Evolutionary conservation across 2,113 vertebrate genomes (phyloP).

Genomic region (Micromys minutus): DNA sequence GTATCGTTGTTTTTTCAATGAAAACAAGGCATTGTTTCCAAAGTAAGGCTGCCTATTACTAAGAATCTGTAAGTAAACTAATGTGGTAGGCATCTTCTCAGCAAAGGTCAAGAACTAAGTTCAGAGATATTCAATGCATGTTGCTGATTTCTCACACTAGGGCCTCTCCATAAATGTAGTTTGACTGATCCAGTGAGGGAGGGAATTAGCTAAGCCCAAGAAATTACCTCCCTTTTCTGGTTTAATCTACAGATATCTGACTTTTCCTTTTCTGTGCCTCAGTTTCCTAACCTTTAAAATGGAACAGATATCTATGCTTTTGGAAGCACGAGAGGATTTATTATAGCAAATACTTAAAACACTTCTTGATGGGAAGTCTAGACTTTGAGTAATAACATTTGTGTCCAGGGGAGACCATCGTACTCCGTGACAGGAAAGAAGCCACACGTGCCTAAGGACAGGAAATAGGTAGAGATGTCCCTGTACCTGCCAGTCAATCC

Average conservation of each 20-base stretch:
- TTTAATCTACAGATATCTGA: neutral
- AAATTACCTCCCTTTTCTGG: neutral
- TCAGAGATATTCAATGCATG: neutral
- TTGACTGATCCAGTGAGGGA: neutral
- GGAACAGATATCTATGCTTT: neutral
- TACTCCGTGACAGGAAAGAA: no score
- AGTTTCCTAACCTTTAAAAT: neutral
- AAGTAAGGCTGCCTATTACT: neutral
- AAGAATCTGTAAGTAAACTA: neutral
- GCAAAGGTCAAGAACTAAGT: neutral
- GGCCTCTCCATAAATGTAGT: neutral
- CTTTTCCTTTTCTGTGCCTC: neutral
- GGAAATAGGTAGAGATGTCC: rapidly evolving
- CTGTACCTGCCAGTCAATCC: neutral
- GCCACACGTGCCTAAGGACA: rapidly evolving
- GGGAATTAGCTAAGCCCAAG: neutral
- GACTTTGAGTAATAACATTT: neutral
- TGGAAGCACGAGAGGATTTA: neutral
- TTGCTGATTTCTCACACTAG: neutral
- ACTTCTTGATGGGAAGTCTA: neutral
- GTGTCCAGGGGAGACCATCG: no score
- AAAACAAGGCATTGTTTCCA: neutral
- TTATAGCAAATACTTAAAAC: neutral
- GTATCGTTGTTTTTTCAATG: neutral
- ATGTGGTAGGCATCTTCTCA: neutral